These are phyloP conservation scores for Pterocles burchelli DNA, from an alignment of 2,113 vertebrate genomes.

Conservation along the genomic window DNA sequence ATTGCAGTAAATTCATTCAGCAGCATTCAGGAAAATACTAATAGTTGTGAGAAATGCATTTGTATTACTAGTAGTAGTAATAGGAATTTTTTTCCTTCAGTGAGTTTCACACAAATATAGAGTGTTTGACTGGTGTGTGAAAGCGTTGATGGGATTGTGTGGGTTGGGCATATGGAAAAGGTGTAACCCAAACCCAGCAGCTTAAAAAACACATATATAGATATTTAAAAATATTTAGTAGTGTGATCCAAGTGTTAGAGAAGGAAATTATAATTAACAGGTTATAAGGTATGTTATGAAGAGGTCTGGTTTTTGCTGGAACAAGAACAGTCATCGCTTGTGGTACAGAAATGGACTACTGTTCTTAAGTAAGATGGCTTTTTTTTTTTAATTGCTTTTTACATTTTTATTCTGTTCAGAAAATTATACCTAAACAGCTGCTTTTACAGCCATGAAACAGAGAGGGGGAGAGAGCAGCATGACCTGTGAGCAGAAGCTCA, in stretches of 20 bases:
- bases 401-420: background rate
- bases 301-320: constrained; percentile 38
- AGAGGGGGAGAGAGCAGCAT: background rate
- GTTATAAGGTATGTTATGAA: constrained; percentile 62
- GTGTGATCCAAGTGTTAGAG: constrained; percentile 61
- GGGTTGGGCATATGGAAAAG: constrained; percentile 68
- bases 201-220: constrained; percentile 71
- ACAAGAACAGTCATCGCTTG: background rate
- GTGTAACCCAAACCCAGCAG: constrained; percentile 69
- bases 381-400: background rate
- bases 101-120: constrained; percentile 70
- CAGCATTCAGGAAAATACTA: constrained; percentile 7
- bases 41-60: constrained; percentile 65
- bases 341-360: constrained; percentile 4
- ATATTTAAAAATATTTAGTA: constrained; percentile 65
- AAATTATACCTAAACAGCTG: background rate
- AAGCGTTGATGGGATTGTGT: constrained; percentile 69
- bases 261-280: constrained; percentile 67
- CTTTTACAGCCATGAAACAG: background rate
- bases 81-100: constrained; percentile 59
- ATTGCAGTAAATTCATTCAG: constrained; percentile 45
- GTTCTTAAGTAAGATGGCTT: background rate
- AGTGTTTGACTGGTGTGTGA: constrained; percentile 71
- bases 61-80: constrained; percentile 70
- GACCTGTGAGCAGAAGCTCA: background rate